Base-by-base conservation (phyloP, 35 echinoderm and acorn worm species). In the Patiria miniata region DNA sequence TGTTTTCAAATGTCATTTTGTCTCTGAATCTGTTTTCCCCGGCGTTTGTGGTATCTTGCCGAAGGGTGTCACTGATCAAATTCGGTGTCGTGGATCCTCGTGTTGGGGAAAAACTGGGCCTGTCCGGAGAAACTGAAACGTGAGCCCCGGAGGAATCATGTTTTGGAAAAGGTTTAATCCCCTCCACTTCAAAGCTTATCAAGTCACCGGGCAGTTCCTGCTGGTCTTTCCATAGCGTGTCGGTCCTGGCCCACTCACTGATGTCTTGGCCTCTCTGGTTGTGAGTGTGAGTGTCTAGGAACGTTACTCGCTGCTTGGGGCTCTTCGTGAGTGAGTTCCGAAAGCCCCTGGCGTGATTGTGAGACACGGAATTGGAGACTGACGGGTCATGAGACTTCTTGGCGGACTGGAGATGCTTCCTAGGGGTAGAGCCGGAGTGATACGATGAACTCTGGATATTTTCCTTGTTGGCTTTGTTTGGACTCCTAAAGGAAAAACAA, bases 221-320 rank as follows among this genome's bases (percentile, higher is more conserved):
- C 28, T 53, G 36, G 44, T 51, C 42, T 57, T 55, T 84, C 53
- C 42, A 40, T 12, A 78, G 76, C 44, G 51, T 78, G 37, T 42
- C 39, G 14, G 39, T 81, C 79, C 79, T 81, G 28, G 79, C 39
- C 39, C 65, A 73, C 7, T 34, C 26, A 30, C 65, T 73, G 65
- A 73, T 34, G n/a, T 73, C 65, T 73, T 73, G 14, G 26, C 6
- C 65, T 12, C 26, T 36, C 18, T 32, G 65, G 29, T 73, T 1
- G 19, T 73, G 26, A 60, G 19, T 26, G 28, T 55, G 10, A 30
- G 65, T 73, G 21, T 34, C 34, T 30, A 32, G 65, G 34, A 73
- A 73, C 34, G 65, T 73, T 12, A 73, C 65, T 1, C 34, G 65
- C 65, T 34, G 65, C 8, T 73, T 73, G 23, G 65, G 65, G 29